Base-by-base conservation (phyloP, 2,797 vertebrate genomes). In the Periophthalmus magnuspinnatus region DNA sequence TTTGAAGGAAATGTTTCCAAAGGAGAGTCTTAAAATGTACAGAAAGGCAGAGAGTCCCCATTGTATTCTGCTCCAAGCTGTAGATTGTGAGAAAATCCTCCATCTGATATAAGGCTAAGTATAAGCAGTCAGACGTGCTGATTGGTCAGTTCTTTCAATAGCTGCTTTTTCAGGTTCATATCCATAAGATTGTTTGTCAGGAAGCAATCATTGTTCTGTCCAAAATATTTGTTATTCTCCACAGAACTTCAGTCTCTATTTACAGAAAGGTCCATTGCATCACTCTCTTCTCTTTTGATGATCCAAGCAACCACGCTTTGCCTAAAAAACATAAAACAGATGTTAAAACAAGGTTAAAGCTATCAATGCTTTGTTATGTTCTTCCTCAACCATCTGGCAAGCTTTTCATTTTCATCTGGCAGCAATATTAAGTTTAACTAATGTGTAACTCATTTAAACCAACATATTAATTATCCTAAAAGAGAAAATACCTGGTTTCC, bases 41-140 rank as follows among this genome's bases (percentile, higher is more conserved):
- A 80, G 63, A 61, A 61, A 81, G 75, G 75, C 73, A 77, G 80
- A 77, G 80, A 80, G 80, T 78, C 75, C 86, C 77, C 70, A 54
- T 85, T 83, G 88, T 84, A 77, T 76, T 85, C 83, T 84, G 89
- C 85, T 86, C 87, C 66, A 80, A 87, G 84, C 85, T 88, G 89
- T 74, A 89, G 74, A 74, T 82, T 72, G 81, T 81, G 45, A 65
- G 68, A 81, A 81, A 75, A 73, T 84, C 77, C 68, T 67, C 67
- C 50, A 70, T 89, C 83, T 72, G 17, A 32, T 17, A 65, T 81
- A 79, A 82, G 81, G 86, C 75, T 81, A 73, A 71, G 78, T 78
- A 59, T 54, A 71, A 24, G 21, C 32, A 81, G 78, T 87, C 77
- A 63, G 65, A 74, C 71, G 63, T 33, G 57, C 70, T 69, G 67